phyloP scores from a whole-genome alignment of 2,113 vertebrate species.

The Lasiurus cinereus region DNA sequence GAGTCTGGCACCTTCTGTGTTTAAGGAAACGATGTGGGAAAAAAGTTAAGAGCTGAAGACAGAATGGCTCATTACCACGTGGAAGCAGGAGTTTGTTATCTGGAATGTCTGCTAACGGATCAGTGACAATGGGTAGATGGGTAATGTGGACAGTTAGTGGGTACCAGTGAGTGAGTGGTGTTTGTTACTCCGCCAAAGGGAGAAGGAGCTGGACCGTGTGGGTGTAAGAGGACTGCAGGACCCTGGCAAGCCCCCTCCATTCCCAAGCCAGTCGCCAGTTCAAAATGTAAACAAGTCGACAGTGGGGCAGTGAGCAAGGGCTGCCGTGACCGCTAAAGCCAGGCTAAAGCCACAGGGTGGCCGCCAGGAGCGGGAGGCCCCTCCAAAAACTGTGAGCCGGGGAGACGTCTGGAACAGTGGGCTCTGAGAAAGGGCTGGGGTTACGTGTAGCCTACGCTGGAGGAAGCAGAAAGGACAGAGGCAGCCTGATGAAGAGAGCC shows the following conservation, averaged over 20 bases:
- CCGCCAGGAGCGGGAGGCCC: not conserved
- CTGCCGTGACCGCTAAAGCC: not conserved
- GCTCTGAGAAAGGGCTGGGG: not conserved
- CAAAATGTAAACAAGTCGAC: not conserved
- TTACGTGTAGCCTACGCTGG: not conserved
- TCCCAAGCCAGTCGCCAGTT: not conserved
- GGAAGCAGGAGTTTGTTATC: not conserved
- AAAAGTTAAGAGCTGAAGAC: not conserved
- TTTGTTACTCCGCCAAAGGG: not conserved
- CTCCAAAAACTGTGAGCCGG: not conserved
- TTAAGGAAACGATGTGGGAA: not conserved
- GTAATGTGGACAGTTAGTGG: not conserved
- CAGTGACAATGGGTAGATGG: no score
- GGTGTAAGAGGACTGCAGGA: no score
- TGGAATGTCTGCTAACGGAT: not conserved
- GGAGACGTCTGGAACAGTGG: not conserved
- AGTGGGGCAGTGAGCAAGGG: not conserved
- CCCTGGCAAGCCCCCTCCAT: rapidly evolving
- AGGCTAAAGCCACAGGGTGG: not conserved
- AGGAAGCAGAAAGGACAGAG: not conserved
- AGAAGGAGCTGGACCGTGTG: not conserved
- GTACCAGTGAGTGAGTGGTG: not conserved
- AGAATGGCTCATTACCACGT: not conserved
- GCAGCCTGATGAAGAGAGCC: not conserved
- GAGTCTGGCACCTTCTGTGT: not conserved